Conservation (phyloP, 2,113 vertebrate genomes). For the Xyliphius kryptos region DNA sequence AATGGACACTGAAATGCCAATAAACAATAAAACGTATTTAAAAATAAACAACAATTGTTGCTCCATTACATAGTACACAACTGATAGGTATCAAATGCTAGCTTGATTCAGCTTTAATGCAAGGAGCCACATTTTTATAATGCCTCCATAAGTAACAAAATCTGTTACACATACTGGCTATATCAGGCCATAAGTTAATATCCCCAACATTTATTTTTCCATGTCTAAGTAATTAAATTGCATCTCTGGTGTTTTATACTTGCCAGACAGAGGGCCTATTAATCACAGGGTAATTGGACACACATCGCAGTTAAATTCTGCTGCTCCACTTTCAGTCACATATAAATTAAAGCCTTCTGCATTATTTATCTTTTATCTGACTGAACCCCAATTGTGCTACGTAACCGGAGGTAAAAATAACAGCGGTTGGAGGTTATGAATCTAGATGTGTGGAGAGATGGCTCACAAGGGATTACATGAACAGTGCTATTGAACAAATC, state of each 20-base stretch:
- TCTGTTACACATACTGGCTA: conserved; percentile 37
- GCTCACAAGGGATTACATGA: conserved; percentile 7
- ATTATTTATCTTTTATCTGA: conserved; percentile 57
- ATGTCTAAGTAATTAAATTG: conserved; percentile 59
- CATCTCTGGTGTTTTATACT: conserved; percentile 49
- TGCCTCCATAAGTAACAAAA: conserved; percentile 11
- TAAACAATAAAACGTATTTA: too few relatives aligned
- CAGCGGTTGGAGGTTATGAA: conserved; percentile 31
- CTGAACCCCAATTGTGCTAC: conserved; percentile 46
- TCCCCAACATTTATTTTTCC: conserved; percentile 43
- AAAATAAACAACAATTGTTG: neutral
- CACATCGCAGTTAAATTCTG: conserved; percentile 57
- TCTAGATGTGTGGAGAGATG: conserved; percentile 5
- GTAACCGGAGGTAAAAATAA: conserved; percentile 40
- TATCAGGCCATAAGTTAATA: conserved; percentile 50
- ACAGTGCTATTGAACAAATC: neutral
- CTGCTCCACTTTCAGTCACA: conserved; percentile 56
- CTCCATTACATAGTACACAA: neutral
- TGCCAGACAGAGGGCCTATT: conserved; percentile 56
- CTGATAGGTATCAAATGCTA: conserved; percentile 14
- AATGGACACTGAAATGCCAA: too few relatives aligned
- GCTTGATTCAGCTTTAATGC: conserved; percentile 23
- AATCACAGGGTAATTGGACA: conserved; percentile 66
- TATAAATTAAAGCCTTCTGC: conserved; percentile 58
- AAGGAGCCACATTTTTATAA: neutral